These are phyloP conservation scores for Nannobrachium achirus DNA, from an alignment of 2,113 vertebrate species.

Conservation along the genomic window DNA sequence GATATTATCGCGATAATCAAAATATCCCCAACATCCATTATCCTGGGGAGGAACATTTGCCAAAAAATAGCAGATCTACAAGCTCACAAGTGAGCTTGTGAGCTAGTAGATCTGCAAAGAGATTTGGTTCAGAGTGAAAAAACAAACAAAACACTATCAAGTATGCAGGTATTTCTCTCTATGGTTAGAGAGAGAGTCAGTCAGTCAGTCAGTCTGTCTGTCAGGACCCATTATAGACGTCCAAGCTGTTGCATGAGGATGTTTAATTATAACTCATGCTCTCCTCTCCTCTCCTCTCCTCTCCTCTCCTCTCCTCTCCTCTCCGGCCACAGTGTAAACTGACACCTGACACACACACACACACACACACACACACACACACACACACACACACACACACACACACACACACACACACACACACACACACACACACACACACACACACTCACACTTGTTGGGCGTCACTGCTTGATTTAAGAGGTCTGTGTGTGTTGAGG, in stretches of 20 bases:
- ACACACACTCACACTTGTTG: not conserved
- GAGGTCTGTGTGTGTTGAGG: not conserved
- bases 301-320: not conserved
- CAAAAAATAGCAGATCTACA: too few relatives aligned
- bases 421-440: not conserved
- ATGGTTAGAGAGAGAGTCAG: too few relatives aligned
- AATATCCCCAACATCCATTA: too few relatives aligned
- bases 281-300: constrained; percentile 13
- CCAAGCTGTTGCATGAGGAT: constrained; percentile 50
- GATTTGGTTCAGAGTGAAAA: too few relatives aligned
- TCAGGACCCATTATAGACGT: constrained; percentile 65
- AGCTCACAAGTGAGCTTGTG: too few relatives aligned
- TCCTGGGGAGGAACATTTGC: too few relatives aligned
- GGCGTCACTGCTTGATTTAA: constrained; percentile 8
- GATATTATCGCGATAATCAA: too few relatives aligned
- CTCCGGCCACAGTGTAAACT: not conserved
- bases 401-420: not conserved
- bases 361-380: not conserved
- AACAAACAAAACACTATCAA: too few relatives aligned
- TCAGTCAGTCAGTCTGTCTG: not conserved
- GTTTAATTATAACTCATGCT: constrained; percentile 46
- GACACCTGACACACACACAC: constrained; percentile 3
- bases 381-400: not conserved
- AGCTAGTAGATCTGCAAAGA: too few relatives aligned
- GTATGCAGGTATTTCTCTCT: too few relatives aligned